Evolutionary conservation across 2,797 vertebrate species (phyloP), one percentile per base, ranked within the genome.

Genomic region (Sebastes wilsoni): DNA sequence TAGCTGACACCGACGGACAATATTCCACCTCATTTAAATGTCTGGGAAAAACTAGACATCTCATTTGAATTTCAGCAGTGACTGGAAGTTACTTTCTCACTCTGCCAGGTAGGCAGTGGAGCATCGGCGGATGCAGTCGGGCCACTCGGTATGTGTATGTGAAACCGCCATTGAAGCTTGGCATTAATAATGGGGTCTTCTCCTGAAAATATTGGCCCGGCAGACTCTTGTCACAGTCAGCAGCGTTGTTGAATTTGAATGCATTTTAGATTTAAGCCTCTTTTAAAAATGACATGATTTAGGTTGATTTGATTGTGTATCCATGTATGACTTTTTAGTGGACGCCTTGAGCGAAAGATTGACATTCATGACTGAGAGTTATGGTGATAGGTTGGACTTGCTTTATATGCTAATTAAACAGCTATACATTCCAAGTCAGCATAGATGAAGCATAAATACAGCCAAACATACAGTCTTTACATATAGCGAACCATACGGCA

Each of bases 1-100:
- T 81, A 86, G 59, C 32, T 14, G 36, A 66, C 54, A 80, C 69
- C 75, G 75, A 59, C 75, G 49, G 7, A 54, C 28, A 77, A 69
- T 83, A 76, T 69, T 84, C 83, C 72, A 61, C 46, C 60, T 78
- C 7, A 75, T 81, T 88, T 79, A 66, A 79, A 88, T 83, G 36
- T 32, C 25, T 0, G 30, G n/a, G 13, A 62, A 61, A 79, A 80
- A 65, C n/a, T 49, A 72, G 18, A 76, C 69, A 68, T 78, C 76
- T 88, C 61, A 72, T 91, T 91, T 87, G 49, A 82, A 85, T 87
- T 75, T 72, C 42, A 82, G 64, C 73, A 23, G 10, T 62, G 59
- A 32, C 20, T 75, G 22, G 8, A 67, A 75, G 46, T 71, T 83
- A 62, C n/a, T 75, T 86, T 72, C 75, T 74, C 78, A 59, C 60